These are phyloP conservation scores for Porites rus DNA, from an alignment of 92 coral and sea anemone species.

Conservation along the genomic window DNA sequence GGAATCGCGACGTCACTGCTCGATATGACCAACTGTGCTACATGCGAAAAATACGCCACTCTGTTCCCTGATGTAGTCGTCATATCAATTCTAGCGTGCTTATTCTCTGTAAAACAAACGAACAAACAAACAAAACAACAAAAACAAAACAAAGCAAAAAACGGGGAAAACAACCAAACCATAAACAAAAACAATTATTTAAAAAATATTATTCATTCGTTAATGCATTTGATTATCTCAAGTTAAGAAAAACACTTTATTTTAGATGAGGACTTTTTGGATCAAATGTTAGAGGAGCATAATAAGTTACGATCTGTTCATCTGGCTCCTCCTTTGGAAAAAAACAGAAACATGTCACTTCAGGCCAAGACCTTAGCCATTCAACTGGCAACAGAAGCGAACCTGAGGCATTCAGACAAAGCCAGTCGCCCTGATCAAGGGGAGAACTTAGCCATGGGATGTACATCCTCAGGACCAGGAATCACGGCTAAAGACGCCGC, in stretches of 20 bases:
- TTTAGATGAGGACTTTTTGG: constrained; percentile 69
- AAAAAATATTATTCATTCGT: background rate
- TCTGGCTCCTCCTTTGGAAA: constrained; percentile 61
- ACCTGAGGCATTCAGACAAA: constrained; percentile 80
- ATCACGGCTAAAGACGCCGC: constrained; percentile 70
- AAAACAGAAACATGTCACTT: constrained; percentile 70
- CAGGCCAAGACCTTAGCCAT: constrained; percentile 84
- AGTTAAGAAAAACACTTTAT: background rate
- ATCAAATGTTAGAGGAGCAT: constrained; percentile 79
- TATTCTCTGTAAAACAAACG: too few species aligned
- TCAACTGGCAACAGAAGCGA: constrained; percentile 76
- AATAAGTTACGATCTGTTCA: constrained; percentile 86
- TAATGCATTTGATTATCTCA: background rate
- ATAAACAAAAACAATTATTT: too few species aligned
- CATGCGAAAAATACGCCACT: too few species aligned
- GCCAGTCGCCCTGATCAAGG: constrained; percentile 85
- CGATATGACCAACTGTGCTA: too few species aligned
- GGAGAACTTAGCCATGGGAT: constrained; percentile 93
- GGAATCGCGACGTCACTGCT: too few species aligned
- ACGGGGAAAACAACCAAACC: too few species aligned
- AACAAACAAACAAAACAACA: too few species aligned
- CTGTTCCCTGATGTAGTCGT: too few species aligned
- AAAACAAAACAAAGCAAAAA: too few species aligned
- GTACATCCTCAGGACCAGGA: constrained; percentile 75
- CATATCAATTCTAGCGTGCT: too few species aligned